These are phyloP conservation scores for Cathartes aura DNA, from an alignment of 2,113 vertebrate genomes.

Conservation along the genomic window DNA sequence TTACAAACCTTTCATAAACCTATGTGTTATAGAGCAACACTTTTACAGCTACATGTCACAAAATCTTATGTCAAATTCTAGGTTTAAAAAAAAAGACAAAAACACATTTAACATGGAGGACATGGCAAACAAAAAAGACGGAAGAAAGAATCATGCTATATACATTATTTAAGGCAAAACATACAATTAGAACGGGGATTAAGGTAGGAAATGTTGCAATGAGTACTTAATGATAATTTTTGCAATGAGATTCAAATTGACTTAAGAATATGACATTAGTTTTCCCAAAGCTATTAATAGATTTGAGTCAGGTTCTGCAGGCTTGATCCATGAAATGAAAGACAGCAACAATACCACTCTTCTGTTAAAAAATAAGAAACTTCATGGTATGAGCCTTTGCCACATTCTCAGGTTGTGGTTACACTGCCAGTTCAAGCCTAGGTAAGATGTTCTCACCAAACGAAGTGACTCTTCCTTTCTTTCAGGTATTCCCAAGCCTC, in stretches of 20 bases:
- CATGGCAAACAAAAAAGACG: not conserved
- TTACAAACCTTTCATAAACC: not conserved
- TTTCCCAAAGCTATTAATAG: not conserved
- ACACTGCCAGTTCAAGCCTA: not conserved
- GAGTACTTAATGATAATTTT: not conserved
- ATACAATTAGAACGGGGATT: not conserved
- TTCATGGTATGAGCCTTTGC: not conserved
- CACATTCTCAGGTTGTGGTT: not conserved
- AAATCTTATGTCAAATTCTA: not conserved
- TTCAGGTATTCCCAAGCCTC: not conserved
- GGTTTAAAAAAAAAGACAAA: not conserved
- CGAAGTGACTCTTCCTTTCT: not conserved
- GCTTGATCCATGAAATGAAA: not conserved
- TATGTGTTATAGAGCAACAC: not conserved
- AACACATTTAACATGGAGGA: not conserved
- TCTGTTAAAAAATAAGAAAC: not conserved
- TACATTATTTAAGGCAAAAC: not conserved
- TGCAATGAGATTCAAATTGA: not conserved
- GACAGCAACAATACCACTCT: not conserved
- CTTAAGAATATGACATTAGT: not conserved
- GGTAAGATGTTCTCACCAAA: not conserved
- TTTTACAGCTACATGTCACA: not conserved
- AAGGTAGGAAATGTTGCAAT: not conserved
- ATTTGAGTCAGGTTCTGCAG: not conserved
- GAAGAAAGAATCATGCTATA: not conserved